Evolutionary conservation across 35 echinoderm and acorn worm genomes (phyloP).

Genomic region (Diadema setosum): DNA sequence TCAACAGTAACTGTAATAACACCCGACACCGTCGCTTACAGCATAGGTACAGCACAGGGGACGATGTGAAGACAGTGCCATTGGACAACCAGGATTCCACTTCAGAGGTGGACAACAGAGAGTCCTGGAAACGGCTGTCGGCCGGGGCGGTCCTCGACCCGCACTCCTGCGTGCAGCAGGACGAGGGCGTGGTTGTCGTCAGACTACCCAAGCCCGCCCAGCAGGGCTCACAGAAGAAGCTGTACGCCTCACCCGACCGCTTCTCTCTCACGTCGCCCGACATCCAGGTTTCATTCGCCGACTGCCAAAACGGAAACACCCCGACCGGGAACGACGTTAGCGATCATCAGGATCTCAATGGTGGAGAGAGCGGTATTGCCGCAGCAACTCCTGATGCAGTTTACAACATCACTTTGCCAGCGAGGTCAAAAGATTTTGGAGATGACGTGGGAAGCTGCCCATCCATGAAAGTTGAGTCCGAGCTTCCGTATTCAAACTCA

Average conservation of each 20-base stretch:
- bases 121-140: neutral
- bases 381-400: neutral
- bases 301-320: neutral
- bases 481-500: too few relatives aligned
- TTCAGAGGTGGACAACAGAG: neutral
- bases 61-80: neutral
- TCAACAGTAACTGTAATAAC: conserved; percentile 23
- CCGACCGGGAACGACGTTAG: neutral
- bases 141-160: neutral
- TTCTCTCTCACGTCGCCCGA: neutral
- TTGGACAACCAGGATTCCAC: neutral
- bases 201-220: neutral
- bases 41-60: neutral
- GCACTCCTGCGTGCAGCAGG: neutral
- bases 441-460: too few relatives aligned
- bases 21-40: neutral
- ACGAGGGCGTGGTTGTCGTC: neutral
- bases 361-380: neutral
- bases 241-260: neutral
- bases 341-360: neutral
- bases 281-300: neutral
- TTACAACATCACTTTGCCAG: neutral
- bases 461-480: too few relatives aligned
- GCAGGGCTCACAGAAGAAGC: neutral
- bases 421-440: neutral